Evolutionary conservation across 1,140 invertebrate genomes (phyloP).

Genomic region (Thaumatotibia leucotreta): DNA sequence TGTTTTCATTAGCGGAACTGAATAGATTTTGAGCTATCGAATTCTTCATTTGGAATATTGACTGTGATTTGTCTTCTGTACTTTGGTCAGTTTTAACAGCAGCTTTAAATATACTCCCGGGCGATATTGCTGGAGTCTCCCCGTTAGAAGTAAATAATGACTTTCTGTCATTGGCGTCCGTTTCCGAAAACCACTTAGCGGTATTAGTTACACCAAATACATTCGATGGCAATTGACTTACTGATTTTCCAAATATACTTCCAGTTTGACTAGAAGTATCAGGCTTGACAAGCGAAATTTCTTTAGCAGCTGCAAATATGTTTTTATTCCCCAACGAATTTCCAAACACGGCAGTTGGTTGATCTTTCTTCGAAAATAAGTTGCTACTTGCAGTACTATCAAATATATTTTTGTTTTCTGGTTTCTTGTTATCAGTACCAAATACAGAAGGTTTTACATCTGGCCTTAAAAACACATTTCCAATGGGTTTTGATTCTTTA

Average conservation of each 20-base stretch:
- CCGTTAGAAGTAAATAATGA: conserved; percentile 31
- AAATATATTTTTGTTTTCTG: conserved; percentile 18
- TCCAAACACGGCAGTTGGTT: conserved; percentile 22
- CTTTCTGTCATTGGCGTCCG: conserved; percentile 9
- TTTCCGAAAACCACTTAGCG: conserved; percentile 22
- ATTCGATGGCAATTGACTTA: conserved; percentile 18
- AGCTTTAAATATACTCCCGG: conserved; percentile 59
- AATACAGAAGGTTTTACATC: conserved; percentile 35
- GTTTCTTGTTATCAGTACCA: conserved; percentile 16
- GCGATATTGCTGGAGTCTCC: conserved; percentile 37
- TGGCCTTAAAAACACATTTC: conserved; percentile 33
- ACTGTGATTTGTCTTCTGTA: conserved; percentile 32
- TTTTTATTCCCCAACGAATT: conserved; percentile 18
- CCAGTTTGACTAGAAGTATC: conserved; percentile 22
- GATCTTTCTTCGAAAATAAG: conserved; percentile 9
- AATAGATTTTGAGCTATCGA: conserved; percentile 52
- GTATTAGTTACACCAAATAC: conserved; percentile 40
- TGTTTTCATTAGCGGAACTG: conserved; percentile 33
- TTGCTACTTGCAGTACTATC: not conserved
- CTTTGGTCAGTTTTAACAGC: conserved; percentile 33
- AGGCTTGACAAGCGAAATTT: conserved; percentile 37
- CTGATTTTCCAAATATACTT: conserved; percentile 31
- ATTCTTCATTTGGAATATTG: conserved; percentile 59
- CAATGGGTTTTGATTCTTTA: conserved; percentile 12
- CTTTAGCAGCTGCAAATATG: conserved; percentile 29